Evolutionary conservation across 2,113 vertebrate species (phyloP).

Genomic region (Engystomops pustulosus): DNA sequence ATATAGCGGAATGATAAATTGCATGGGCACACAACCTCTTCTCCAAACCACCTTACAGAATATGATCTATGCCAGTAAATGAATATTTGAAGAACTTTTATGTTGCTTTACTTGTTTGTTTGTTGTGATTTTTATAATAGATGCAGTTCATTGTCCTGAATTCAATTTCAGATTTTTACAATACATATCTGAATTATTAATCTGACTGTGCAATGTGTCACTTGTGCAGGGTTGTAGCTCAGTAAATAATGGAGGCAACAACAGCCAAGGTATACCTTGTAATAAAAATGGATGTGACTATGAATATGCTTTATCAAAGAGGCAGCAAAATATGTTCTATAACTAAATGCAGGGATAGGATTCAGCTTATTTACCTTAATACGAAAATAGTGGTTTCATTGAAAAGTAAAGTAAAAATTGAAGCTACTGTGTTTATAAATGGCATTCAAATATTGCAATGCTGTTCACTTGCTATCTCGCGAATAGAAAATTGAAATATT

Average conservation of each 20-base stretch:
- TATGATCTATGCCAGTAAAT: slow-evolving; percentile 9
- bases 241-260: slow-evolving; percentile 42
- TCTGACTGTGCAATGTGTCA: slow-evolving; percentile 35
- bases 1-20: slow-evolving; percentile 20
- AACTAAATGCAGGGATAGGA: neutral
- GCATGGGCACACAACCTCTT: neutral
- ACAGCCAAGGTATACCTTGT: slow-evolving; percentile 36
- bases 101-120: slow-evolving; percentile 22
- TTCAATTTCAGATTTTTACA: slow-evolving; percentile 51
- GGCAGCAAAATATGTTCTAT: slow-evolving; percentile 21
- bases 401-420: neutral
- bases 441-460: neutral
- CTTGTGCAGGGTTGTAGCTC: slow-evolving; percentile 25
- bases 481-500: neutral
- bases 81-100: slow-evolving; percentile 47
- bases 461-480: neutral
- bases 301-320: slow-evolving; percentile 44
- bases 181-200: slow-evolving; percentile 52
- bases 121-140: slow-evolving; percentile 47
- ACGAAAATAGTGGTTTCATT: neutral
- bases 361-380: slow-evolving; percentile 14
- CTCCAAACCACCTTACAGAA: slow-evolving; percentile 13
- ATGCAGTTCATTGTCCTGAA: slow-evolving; percentile 44
- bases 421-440: neutral
- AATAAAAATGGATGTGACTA: slow-evolving; percentile 43